phyloP scores from a whole-genome alignment of 2,888 invertebrate genomes.

The Phyllotreta striolata region DNA sequence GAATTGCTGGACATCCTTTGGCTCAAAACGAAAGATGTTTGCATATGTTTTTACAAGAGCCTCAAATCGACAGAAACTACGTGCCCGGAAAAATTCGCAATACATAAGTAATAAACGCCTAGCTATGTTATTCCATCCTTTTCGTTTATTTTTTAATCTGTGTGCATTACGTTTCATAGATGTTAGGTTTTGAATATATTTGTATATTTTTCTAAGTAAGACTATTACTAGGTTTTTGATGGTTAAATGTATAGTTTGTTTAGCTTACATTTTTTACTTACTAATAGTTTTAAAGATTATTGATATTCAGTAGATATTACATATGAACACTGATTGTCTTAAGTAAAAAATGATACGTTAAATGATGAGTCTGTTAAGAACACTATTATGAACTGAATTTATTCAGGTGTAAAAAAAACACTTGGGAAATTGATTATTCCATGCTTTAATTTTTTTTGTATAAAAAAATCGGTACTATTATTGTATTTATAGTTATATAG shows the following conservation, averaged over 20 bases:
- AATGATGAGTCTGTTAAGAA: slow-evolving; percentile 29
- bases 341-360: slow-evolving; percentile 22
- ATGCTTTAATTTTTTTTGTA: slow-evolving; percentile 46
- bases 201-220: slow-evolving; percentile 36
- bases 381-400: slow-evolving; percentile 35
- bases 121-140: slow-evolving; percentile 44
- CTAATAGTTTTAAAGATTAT: too few species aligned
- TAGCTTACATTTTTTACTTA: slow-evolving; percentile 1
- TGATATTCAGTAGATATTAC: neutral
- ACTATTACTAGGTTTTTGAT: slow-evolving; percentile 21
- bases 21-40: slow-evolving; percentile 99
- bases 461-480: slow-evolving; percentile 41
- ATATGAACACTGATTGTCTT: slow-evolving; percentile 1
- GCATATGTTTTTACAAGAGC: slow-evolving; percentile 99
- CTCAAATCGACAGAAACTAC: slow-evolving; percentile 98
- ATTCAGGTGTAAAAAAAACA: slow-evolving; percentile 29
- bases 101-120: slow-evolving; percentile 68
- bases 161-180: slow-evolving; percentile 31
- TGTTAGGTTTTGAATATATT: slow-evolving; percentile 36
- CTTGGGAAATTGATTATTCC: slow-evolving; percentile 43
- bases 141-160: slow-evolving; percentile 28
- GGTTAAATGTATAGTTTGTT: slow-evolving; percentile 26
- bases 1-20: slow-evolving; percentile 97
- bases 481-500: slow-evolving; percentile 46
- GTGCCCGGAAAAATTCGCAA: slow-evolving; percentile 99